Evolutionary conservation across 2,797 vertebrate species (phyloP).

Genomic region (Pelochelys cantorii): DNA sequence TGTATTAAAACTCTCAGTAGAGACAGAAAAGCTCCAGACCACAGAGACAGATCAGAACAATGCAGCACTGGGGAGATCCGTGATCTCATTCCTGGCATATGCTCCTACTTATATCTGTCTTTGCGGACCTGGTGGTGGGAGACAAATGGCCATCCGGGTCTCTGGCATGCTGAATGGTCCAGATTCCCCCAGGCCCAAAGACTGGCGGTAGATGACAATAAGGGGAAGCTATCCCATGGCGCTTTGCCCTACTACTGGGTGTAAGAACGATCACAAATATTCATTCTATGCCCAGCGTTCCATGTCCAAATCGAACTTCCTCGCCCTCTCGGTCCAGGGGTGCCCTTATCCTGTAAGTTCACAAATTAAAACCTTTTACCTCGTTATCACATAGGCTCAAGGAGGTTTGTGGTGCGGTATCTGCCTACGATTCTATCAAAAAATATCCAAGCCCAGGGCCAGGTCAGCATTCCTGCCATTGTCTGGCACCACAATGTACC

Average conservation of each 20-base stretch:
- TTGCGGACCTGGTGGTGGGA: neutral
- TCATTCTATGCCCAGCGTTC: neutral
- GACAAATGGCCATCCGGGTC: neutral
- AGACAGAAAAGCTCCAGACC: neutral
- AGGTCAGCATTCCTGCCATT: neutral
- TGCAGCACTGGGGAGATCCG: neutral
- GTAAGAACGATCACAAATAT: neutral
- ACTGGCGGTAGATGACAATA: neutral
- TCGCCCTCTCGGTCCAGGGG: fast-evolving
- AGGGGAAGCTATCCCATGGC: neutral
- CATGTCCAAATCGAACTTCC: neutral
- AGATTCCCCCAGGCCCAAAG: neutral
- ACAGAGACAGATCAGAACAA: neutral
- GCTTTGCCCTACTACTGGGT: neutral
- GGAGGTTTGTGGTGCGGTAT: neutral
- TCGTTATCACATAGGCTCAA: neutral
- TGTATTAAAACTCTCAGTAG: neutral
- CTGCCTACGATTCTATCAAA: neutral
- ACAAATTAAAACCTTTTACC: neutral
- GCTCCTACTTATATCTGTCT: neutral
- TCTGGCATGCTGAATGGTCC: neutral
- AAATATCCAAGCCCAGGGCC: neutral
- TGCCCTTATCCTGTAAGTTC: neutral
- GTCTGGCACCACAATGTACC: neutral
- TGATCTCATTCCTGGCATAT: neutral